phyloP scores from a whole-genome alignment of 2,888 invertebrate species.

The Noctua comes region DNA sequence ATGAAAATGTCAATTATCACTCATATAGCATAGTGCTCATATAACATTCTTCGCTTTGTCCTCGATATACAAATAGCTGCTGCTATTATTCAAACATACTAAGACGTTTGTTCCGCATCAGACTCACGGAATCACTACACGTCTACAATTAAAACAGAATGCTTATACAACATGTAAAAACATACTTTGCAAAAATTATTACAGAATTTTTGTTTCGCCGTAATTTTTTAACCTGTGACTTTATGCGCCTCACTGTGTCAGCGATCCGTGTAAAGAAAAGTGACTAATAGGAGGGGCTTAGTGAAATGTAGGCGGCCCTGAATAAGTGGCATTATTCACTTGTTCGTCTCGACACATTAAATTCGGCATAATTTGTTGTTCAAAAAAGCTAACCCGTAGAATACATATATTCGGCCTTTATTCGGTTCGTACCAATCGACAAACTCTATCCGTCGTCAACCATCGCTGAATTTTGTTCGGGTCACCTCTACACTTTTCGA shows the following conservation, averaged over 20 bases:
- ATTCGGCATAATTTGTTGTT: background rate
- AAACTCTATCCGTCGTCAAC: background rate
- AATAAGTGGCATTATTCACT: background rate
- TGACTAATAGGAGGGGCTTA: background rate
- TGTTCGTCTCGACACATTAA: background rate
- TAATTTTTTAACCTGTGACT: background rate
- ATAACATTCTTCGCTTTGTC: constrained; percentile 30
- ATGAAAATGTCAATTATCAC: constrained; percentile 29
- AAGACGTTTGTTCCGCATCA: constrained; percentile 38
- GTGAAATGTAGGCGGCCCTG: background rate
- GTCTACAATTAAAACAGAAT: constrained; percentile 42
- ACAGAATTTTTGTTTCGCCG: constrained; percentile 10
- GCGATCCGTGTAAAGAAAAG: background rate
- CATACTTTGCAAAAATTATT: constrained; percentile 35
- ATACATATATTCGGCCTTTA: background rate
- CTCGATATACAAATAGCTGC: constrained; percentile 40
- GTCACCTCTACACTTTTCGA: background rate
- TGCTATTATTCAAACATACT: constrained; percentile 36
- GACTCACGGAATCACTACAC: constrained; percentile 12
- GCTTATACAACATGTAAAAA: constrained; percentile 41
- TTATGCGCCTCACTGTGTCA: background rate
- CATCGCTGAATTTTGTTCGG: background rate
- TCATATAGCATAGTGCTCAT: constrained; percentile 4
- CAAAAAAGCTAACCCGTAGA: background rate
- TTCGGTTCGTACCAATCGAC: background rate